These are phyloP conservation scores for Isoperla grammatica DNA, from an alignment of 2,888 invertebrate genomes.

Conservation along the genomic window DNA sequence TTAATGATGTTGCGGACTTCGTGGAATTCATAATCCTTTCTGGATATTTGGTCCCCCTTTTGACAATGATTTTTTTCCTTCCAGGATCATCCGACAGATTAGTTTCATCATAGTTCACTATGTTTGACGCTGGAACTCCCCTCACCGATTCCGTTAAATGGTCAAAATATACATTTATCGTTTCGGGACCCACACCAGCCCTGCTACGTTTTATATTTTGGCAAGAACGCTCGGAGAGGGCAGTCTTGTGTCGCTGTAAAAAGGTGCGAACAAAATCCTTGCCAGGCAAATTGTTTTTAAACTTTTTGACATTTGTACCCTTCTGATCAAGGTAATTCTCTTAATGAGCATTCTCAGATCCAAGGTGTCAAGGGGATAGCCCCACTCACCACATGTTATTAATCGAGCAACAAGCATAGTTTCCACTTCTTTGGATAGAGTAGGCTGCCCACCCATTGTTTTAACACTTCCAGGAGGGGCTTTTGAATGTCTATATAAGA, in stretches of 20 bases:
- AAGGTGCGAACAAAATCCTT: conserved; percentile 18
- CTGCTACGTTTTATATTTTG: conserved; percentile 32
- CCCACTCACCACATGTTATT: conserved; percentile 20
- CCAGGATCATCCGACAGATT: conserved; percentile 38
- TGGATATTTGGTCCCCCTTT: conserved; percentile 30
- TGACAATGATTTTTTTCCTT: conserved; percentile 24
- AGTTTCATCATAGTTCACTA: conserved; percentile 38
- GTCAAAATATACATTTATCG: conserved; percentile 33
- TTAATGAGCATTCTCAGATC: conserved; percentile 18
- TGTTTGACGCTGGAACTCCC: conserved; percentile 23
- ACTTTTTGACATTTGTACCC: conserved; percentile 9
- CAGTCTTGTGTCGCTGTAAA: conserved; percentile 13
- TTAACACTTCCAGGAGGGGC: too few relatives aligned
- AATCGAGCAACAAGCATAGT: conserved; percentile 16
- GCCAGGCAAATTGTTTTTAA: conserved; percentile 18
- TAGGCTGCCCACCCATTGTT: conserved; percentile 11
- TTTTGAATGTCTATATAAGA: too few relatives aligned
- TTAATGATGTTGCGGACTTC: conserved; percentile 26
- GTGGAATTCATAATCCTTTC: conserved; percentile 30
- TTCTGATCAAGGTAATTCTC: conserved; percentile 6
- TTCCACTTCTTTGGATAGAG: conserved; percentile 12
- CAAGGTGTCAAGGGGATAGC: conserved; percentile 20
- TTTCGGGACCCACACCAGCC: conserved; percentile 32
- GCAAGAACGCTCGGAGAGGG: conserved; percentile 14
- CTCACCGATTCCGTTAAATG: conserved; percentile 30